phyloP scores from a whole-genome alignment of 2,888 invertebrate species.

The Furcula furcula region DNA sequence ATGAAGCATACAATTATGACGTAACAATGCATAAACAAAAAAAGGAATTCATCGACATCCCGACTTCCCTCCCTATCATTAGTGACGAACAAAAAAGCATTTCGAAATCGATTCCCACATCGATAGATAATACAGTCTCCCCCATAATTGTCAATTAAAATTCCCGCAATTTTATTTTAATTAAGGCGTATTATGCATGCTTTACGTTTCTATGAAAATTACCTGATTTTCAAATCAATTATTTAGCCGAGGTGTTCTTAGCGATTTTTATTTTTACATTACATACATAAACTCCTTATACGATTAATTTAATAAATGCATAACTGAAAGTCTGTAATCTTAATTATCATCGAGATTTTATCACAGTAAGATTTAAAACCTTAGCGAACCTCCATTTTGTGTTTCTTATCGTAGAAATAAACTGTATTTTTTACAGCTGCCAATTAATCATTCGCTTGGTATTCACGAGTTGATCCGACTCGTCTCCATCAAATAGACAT shows the following conservation, averaged over 20 bases:
- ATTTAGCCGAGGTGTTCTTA: constrained; percentile 24
- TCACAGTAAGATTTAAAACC: neutral
- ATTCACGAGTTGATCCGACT: neutral
- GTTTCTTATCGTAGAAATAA: neutral
- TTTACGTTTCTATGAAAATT: constrained; percentile 48
- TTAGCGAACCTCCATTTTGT: neutral
- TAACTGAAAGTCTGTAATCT: neutral
- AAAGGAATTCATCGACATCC: constrained; percentile 19
- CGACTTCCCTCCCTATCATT: constrained; percentile 19
- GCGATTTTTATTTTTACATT: constrained; percentile 39
- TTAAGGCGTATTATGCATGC: constrained; percentile 50
- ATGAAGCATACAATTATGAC: constrained; percentile 21
- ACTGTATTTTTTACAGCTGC: neutral
- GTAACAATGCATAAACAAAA: constrained; percentile 21
- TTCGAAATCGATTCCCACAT: constrained; percentile 37
- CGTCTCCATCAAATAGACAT: constrained; percentile 16
- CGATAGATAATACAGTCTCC: constrained; percentile 32
- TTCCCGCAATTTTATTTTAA: constrained; percentile 57
- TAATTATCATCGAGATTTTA: neutral
- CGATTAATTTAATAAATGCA: neutral
- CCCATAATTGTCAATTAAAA: constrained; percentile 61
- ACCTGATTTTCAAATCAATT: constrained; percentile 42
- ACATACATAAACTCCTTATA: constrained; percentile 21
- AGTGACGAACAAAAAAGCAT: constrained; percentile 29
- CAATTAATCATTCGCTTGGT: neutral